Evolutionary conservation across 2,113 vertebrate genomes (phyloP).

Genomic region (Corapipo altera): DNA sequence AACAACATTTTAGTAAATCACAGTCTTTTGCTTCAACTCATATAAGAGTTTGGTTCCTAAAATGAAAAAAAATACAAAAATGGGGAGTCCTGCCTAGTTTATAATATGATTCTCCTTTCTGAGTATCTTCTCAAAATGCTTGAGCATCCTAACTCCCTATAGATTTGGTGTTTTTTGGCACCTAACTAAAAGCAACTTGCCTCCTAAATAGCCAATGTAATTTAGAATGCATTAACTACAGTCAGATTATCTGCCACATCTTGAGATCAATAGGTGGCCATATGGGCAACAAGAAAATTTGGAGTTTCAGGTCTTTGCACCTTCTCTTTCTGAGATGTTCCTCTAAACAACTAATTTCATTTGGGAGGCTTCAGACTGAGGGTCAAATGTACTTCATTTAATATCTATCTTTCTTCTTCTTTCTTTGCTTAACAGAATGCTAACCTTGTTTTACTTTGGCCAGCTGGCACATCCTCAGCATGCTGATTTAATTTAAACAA

Average conservation of each 20-base stretch:
- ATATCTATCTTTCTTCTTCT: neutral
- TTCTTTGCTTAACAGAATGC: neutral
- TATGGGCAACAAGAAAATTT: neutral
- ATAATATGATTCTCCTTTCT: neutral
- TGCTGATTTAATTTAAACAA: conserved; percentile 32
- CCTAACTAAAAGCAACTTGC: neutral
- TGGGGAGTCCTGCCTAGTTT: neutral
- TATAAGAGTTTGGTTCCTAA: neutral
- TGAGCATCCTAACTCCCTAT: neutral
- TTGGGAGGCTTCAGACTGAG: neutral
- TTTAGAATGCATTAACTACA: neutral
- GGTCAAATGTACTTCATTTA: neutral
- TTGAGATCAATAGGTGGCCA: neutral
- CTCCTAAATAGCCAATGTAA: neutral
- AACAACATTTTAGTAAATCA: neutral
- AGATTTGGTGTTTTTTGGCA: neutral
- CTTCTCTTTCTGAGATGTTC: neutral
- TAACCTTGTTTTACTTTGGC: neutral
- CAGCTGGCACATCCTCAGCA: conserved; percentile 29
- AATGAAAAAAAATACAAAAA: neutral
- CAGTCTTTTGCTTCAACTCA: neutral
- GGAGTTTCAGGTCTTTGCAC: neutral
- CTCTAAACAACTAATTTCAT: neutral
- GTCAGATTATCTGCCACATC: neutral
- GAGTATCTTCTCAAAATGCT: neutral